Evolutionary conservation across 2,797 vertebrate species (phyloP), one percentile per base, ranked within the genome.

Genomic region (Aphelocoma californica): DNA sequence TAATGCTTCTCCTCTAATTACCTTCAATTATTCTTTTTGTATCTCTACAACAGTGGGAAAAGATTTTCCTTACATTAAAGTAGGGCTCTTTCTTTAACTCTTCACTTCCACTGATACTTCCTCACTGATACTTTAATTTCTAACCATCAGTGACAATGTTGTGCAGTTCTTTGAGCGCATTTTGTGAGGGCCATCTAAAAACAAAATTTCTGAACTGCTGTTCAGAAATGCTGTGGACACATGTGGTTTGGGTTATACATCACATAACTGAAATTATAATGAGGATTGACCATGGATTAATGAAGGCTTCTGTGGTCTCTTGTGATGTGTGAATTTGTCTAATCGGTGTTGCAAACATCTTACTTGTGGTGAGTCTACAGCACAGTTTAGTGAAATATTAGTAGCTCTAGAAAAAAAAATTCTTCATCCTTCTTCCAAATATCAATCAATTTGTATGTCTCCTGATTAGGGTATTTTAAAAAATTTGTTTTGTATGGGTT

Each of bases 321-420:
- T 79, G 57, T 51, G 94, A 83, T 61, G 47, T 67, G 40, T 60
- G 64, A 92, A 87, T 94, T 94, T 86, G 25, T 87, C 64, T 91
- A 78, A 85, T 71, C 0, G 1, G 42, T 89, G 72, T 74, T 88
- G 50, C 54, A 65, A 92, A 58, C 47, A 40, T 81, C 44, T 89
- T 85, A 36, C 14, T 93, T 5, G 2, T 58, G 18, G 67, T 72
- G 45, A 24, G 10, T 94, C 65, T 80, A 32, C 64, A 78, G 34
- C 1, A 1, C 6, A 29, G 12, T 32, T 92, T 25, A 78, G 32
- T 51, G 54, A 78, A 72, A 79, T 26, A 86, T 42, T 73, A 60
- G 8, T 84, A 81, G 14, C 18, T 24, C 13, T 82, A 61, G 38
- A 8, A 73, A 73, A 73, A 92, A 29, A 61, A 31, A 38, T 1